These are phyloP conservation scores for Hypercompe scribonia DNA, from an alignment of 2,888 invertebrate species.

Conservation along the genomic window DNA sequence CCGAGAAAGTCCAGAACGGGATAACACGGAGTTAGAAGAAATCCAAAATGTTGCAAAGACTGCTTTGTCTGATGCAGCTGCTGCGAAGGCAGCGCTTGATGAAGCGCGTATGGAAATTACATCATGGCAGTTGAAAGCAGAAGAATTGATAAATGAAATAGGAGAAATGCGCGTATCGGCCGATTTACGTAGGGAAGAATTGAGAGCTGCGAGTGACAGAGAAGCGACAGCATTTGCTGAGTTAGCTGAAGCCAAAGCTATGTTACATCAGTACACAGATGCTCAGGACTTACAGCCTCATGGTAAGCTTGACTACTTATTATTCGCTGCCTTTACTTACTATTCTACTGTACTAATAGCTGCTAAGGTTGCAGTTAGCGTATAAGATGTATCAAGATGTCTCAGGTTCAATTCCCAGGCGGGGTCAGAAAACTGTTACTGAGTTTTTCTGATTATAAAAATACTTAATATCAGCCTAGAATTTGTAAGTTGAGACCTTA, in stretches of 20 bases:
- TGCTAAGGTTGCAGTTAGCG: too few species aligned
- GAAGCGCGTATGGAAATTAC: slow-evolving; percentile 66
- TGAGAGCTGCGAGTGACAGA: slow-evolving; percentile 70
- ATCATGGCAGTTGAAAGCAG: slow-evolving; percentile 73
- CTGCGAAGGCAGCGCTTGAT: slow-evolving; percentile 69
- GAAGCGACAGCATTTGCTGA: slow-evolving; percentile 75
- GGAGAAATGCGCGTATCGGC: slow-evolving; percentile 71
- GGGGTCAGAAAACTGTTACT: too few species aligned
- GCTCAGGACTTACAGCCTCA: slow-evolving; percentile 74
- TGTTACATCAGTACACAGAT: slow-evolving; percentile 74
- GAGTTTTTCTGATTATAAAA: too few species aligned
- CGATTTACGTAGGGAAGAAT: slow-evolving; percentile 72
- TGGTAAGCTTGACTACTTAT: slow-evolving; percentile 58
- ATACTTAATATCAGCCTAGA: too few species aligned
- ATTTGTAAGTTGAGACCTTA: too few species aligned
- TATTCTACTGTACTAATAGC: too few species aligned
- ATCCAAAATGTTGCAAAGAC: slow-evolving; percentile 62
- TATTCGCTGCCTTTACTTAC: too few species aligned
- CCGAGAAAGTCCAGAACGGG: slow-evolving; percentile 69
- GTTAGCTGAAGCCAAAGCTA: slow-evolving; percentile 73
- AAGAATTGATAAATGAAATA: slow-evolving; percentile 71
- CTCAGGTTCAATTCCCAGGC: too few species aligned
- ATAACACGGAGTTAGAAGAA: slow-evolving; percentile 75
- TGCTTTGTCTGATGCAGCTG: slow-evolving; percentile 67
- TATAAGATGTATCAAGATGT: too few species aligned